Evolutionary conservation across 2,113 vertebrate species (phyloP).

Genomic region (Osmerus eperlanus): DNA sequence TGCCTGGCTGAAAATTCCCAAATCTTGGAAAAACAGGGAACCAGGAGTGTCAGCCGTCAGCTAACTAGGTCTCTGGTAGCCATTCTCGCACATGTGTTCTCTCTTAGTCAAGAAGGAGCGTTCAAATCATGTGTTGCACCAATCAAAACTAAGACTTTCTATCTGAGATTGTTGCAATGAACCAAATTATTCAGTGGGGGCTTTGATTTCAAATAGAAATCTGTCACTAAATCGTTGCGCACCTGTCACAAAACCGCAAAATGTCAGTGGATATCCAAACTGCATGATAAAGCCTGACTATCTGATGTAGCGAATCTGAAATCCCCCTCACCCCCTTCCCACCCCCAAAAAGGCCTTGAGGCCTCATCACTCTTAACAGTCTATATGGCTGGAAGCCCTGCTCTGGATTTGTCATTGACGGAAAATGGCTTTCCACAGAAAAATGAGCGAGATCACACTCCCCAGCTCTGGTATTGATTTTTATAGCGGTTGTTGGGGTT

Average conservation of each 20-base stretch:
- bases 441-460: constrained; percentile 60
- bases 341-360: constrained; percentile 1
- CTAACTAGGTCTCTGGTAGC: constrained; percentile 8
- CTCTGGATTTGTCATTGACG: constrained; percentile 68
- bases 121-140: background rate
- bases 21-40: constrained; percentile 27
- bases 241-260: constrained; percentile 13
- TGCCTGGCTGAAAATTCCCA: constrained; percentile 32
- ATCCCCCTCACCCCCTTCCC: background rate
- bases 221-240: constrained; percentile 20
- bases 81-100: background rate
- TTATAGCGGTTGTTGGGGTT: constrained; percentile 59
- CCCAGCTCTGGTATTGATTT: constrained; percentile 72
- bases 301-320: constrained; percentile 29
- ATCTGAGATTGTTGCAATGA: background rate
- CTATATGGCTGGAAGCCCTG: constrained; percentile 56
- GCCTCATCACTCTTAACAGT: constrained; percentile 61
- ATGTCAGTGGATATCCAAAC: background rate
- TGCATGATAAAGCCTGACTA: constrained; percentile 2
- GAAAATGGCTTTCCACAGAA: constrained; percentile 69
- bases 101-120: constrained; percentile 1
- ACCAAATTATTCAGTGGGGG: background rate
- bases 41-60: constrained; percentile 35
- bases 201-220: background rate
- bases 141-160: background rate